Conservation (phyloP, 2,797 vertebrate genomes). For the Lacerta bilineata region DNA sequence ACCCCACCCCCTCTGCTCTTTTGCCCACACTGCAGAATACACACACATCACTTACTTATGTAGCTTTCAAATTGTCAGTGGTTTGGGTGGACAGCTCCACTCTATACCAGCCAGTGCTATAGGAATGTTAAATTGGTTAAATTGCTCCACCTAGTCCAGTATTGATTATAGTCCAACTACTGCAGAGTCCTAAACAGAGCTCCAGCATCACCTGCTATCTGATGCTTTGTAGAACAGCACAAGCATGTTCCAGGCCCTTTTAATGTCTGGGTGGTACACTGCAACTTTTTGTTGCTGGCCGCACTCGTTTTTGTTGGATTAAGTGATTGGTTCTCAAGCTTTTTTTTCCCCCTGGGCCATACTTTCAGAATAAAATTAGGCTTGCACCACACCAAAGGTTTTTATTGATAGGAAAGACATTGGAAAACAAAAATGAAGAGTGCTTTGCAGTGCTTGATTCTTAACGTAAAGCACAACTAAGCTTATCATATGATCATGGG, state of each 20-base stretch:
- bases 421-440: no score
- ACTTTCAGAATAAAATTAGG: no score
- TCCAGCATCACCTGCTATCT: neutral
- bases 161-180: neutral
- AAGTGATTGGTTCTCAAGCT: no score
- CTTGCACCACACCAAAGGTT: no score
- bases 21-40: no score
- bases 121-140: neutral
- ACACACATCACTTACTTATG: neutral
- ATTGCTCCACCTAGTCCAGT: neutral
- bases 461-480: no score
- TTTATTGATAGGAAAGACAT: no score
- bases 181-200: neutral
- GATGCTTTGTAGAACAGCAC: neutral
- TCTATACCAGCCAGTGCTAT: neutral
- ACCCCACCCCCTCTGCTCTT: no score
- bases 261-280: neutral
- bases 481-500: no score
- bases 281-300: neutral
- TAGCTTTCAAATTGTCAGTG: neutral
- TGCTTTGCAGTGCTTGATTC: no score
- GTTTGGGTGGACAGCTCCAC: neutral
- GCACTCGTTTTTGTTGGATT: neutral
- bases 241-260: neutral
- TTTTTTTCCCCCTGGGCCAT: no score